Evolutionary conservation across 1,140 invertebrate species (phyloP).

Genomic region (Neotoxoptera formosana): DNA sequence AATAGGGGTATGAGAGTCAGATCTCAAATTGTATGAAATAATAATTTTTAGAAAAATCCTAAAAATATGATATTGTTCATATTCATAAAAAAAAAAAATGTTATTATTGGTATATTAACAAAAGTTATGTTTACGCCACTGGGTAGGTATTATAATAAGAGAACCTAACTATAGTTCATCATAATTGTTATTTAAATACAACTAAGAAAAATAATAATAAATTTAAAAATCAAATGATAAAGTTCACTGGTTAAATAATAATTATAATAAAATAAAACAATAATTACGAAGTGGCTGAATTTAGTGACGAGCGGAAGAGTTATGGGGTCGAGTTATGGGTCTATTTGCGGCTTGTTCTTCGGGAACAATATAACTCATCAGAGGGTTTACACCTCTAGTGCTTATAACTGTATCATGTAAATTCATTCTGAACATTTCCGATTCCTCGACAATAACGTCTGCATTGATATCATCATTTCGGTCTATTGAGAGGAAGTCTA

Average conservation of each 20-base stretch:
- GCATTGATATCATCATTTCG: not conserved
- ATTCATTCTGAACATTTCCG: not conserved
- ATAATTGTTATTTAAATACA: not conserved
- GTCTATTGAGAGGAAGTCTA: not conserved
- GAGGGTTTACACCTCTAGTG: not conserved
- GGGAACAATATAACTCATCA: not conserved
- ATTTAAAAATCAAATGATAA: not conserved
- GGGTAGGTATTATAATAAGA: not conserved
- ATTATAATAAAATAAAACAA: not conserved
- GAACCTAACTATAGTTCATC: not conserved
- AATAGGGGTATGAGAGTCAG: too few species aligned
- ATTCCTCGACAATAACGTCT: not conserved
- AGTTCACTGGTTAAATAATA: not conserved
- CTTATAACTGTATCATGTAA: not conserved
- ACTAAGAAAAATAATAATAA: not conserved
- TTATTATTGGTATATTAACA: too few species aligned
- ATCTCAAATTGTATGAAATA: too few species aligned
- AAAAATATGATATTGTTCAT: too few species aligned
- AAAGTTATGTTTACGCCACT: too few species aligned
- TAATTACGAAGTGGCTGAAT: not conserved
- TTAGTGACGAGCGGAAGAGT: not conserved
- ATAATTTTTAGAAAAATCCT: too few species aligned
- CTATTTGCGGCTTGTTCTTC: not conserved
- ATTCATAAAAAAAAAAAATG: too few species aligned
- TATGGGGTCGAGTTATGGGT: not conserved